Evolutionary conservation across 2,113 vertebrate species (phyloP), one percentile per base, ranked within the genome.

Genomic region (Bothrops jararaca): DNA sequence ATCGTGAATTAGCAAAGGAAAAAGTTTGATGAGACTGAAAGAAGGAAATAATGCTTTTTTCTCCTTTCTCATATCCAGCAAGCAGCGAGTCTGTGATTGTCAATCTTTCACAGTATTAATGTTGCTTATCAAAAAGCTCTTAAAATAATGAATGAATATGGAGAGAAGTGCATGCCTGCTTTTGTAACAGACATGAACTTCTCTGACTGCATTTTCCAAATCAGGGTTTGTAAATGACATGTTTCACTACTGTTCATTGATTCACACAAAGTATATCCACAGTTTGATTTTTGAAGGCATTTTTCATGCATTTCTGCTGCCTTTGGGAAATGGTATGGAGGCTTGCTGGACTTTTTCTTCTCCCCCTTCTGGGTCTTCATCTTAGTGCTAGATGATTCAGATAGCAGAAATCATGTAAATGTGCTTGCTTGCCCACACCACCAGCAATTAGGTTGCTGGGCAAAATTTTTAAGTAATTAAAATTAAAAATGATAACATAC

Each of bases 351-450:
- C 2, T 80, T 3, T 80, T 80, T 42, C 74, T 39, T 42, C 3
- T 42, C 2, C 18, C 34, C 18, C 39, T 80, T 80, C 69, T 80
- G 0, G 90, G 89, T 57, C 90, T 95, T 89, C 39, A 90, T 0
- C 93, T 95, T 54, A 86, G 1, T 80, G 34, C 34, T 48, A 42
- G 89, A 9, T 95, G 42, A 90, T 86, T 50, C 91, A 95, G 90
- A 94, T 60, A 88, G n/a, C 26, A 86, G 50, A 90, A 57, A 26
- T 52, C 24, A 57, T 45, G 45, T 24, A 74, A 23, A 34, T 69
- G n/a, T 88, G n/a, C 23, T 20, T 64, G 29, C 15, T 48, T 86
- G 22, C 64, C 15, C n/a, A 34, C 13, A 34, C 5, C 39, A 86
- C 10, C 85, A 0, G 9, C 11, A 50, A 12, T 48, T 86, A 26